These are phyloP conservation scores for Colistium nudipinnis DNA, from an alignment of 2,113 vertebrate genomes.

Conservation along the genomic window DNA sequence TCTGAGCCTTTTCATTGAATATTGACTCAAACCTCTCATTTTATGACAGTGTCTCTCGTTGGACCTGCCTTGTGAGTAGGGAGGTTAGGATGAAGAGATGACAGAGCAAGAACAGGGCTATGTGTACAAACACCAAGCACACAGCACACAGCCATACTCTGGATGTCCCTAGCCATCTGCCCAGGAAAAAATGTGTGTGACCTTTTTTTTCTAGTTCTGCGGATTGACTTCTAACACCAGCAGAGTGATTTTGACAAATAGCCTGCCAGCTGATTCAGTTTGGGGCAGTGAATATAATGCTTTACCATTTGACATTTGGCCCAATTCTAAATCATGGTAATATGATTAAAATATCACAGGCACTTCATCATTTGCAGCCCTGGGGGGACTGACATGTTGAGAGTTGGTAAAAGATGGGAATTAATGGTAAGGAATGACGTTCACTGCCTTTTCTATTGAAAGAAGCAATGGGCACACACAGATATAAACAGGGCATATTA, in stretches of 20 bases:
- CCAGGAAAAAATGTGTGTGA: conserved; percentile 14
- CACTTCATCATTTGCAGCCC: conserved; percentile 31
- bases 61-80: background rate
- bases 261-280: conserved; percentile 33
- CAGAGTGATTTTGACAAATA: conserved; percentile 42
- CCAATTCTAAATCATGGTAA: conserved; percentile 33
- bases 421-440: background rate
- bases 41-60: conserved; percentile 6
- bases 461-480: background rate
- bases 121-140: background rate
- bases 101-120: background rate
- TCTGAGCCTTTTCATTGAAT: conserved; percentile 40
- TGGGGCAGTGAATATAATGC: conserved; percentile 17
- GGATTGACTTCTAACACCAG: conserved; percentile 30
- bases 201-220: conserved; percentile 14
- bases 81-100: background rate
- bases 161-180: background rate
- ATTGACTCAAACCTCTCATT: conserved; percentile 21
- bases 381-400: conserved; percentile 8
- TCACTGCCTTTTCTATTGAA: background rate
- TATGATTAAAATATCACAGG: conserved; percentile 32
- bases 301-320: conserved; percentile 41
- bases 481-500: background rate
- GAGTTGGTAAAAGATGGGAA: background rate
- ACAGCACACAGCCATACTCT: background rate